Evolutionary conservation across 2,888 invertebrate species (phyloP).

Genomic region (Athalia cordata): DNA sequence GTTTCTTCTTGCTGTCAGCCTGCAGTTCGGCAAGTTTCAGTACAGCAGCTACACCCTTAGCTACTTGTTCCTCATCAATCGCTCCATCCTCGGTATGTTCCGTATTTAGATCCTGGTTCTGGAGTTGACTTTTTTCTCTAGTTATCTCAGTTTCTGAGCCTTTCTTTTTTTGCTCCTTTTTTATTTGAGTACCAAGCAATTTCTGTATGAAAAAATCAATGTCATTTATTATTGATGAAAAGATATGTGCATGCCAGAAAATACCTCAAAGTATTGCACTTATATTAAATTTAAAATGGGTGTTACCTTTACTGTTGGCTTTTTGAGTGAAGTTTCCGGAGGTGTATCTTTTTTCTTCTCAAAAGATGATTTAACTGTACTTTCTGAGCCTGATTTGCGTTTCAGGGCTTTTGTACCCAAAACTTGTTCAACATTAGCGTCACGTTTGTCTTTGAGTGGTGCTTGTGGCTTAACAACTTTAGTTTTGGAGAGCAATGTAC

Average conservation of each 20-base stretch:
- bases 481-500: constrained; percentile 3
- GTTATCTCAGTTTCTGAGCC: neutral
- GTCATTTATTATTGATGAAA: neutral
- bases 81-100: neutral
- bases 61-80: constrained; percentile 58
- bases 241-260: neutral
- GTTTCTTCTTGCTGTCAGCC: constrained; percentile 65
- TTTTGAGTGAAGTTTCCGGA: neutral
- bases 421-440: constrained; percentile 4
- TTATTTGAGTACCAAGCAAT: neutral
- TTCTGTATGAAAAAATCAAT: too few relatives aligned
- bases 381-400: constrained; percentile 7
- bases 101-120: neutral
- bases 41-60: constrained; percentile 66
- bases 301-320: constrained; percentile 1
- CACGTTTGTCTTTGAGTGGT: neutral
- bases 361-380: constrained; percentile 7
- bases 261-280: neutral
- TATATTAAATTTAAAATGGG: neutral
- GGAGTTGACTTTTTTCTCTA: neutral
- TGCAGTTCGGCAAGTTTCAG: constrained; percentile 66
- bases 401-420: constrained; percentile 17
- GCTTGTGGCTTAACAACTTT: neutral
- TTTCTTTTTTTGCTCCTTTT: neutral
- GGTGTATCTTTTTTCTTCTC: constrained; percentile 2